Evolutionary conservation across 2,888 invertebrate species (phyloP), one percentile per base, ranked within the genome.

Genomic region (Andrena camellia): DNA sequence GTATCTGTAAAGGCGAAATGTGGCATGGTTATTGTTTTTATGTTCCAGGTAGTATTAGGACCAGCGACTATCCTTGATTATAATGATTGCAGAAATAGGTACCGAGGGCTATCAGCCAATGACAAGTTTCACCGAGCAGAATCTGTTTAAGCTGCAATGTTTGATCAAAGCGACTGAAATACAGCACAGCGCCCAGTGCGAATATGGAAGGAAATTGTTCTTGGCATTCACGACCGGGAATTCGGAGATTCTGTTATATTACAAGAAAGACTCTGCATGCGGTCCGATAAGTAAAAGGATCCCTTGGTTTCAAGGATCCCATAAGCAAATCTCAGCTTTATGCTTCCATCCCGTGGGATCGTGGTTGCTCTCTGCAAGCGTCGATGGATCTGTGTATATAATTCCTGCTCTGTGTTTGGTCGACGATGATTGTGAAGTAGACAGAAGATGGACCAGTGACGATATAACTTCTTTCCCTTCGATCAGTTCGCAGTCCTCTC

Each of bases 281-380:
- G 66, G 85, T 7, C 93, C 94, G 13, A 81, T 92, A 2, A 87
- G 93, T 66, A 94, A 92, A 67, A 90, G 92, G 59, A 88, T 94
- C 60, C 92, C 93, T 35, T 94, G 94, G 94, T 94, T 93, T 86
- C 92, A 91, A 90, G 91, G 91, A 2, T 81, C 89, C 7, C 89
- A 91, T 48, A 93, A 91, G 84, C 86, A 89, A 69, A 92, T 94
- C 13, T 84, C 92, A n/a, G 91, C 93, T 68, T 79, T 98, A 93
- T 97, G 97, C 93, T 98, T 98, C 94, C 97, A 98, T 94, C 97
- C 97, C 1, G 96, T 96, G 79, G 98, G 97, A 73, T 96, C 96
- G 59, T 97, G 97, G 97, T 94, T 97, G 33, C 94, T 97, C 31
- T 95, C 96, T 85, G 90, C 93, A 17, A 92, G 89, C 54, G 73